These are phyloP conservation scores for Bettongia penicillata DNA, from an alignment of 2,113 vertebrate species.

Conservation along the genomic window DNA sequence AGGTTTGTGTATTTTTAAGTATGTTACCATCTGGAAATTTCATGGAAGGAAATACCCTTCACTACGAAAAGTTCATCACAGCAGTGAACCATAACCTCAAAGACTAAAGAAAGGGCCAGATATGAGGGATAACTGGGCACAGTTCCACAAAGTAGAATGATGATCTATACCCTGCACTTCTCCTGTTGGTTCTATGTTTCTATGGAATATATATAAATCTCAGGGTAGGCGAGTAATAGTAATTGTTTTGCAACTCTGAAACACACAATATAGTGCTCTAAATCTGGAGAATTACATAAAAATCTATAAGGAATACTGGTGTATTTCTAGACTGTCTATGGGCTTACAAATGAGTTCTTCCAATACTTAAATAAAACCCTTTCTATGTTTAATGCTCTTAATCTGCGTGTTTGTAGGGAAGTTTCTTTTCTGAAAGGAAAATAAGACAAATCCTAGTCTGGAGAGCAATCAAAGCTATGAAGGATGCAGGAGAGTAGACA, in stretches of 20 bases:
- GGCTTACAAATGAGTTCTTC: neutral
- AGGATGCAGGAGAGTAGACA: no score
- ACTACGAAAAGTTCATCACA: neutral
- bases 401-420: neutral
- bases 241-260: neutral
- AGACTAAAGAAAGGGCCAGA: neutral
- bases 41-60: neutral
- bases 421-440: neutral
- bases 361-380: neutral
- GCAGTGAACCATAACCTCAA: no score
- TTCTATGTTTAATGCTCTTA: neutral
- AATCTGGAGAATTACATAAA: neutral
- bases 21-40: neutral
- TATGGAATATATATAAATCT: neutral
- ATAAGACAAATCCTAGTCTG: neutral
- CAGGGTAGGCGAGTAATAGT: neutral
- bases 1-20: neutral
- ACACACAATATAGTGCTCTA: neutral
- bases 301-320: neutral
- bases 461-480: no score
- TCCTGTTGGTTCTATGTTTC: neutral
- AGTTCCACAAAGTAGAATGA: neutral
- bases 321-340: neutral
- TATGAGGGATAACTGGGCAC: neutral
- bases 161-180: neutral